Conservation (phyloP, 1,140 invertebrate species). For the Agrilus planipennis region DNA sequence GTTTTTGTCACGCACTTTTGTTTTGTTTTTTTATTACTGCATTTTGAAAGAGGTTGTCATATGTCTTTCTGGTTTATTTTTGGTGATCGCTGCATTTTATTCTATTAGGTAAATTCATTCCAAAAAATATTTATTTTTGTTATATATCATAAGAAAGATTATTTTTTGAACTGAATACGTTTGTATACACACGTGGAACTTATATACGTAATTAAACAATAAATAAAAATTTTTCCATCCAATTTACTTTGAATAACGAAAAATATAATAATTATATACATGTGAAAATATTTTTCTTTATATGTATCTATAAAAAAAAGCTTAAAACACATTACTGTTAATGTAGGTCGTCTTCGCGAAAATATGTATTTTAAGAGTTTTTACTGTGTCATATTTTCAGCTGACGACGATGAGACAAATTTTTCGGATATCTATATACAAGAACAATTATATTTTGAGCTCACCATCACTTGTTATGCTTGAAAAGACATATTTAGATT, state of each 20-base stretch:
- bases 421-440: background rate
- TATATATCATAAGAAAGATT: constrained; percentile 11
- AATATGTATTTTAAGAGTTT: constrained; percentile 3
- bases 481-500: constrained; percentile 9
- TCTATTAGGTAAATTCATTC: too few species aligned
- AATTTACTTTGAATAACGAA: constrained; percentile 14
- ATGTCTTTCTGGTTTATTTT: background rate
- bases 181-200: constrained; percentile 32
- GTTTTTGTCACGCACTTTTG: background rate
- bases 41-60: background rate
- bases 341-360: background rate
- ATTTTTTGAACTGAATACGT: constrained; percentile 4
- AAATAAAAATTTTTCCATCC: constrained; percentile 30
- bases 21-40: background rate
- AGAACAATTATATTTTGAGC: too few species aligned
- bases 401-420: background rate
- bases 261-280: constrained; percentile 13
- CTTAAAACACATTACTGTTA: background rate
- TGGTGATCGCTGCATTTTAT: constrained; percentile 10
- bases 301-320: constrained; percentile 1
- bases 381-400: constrained; percentile 5
- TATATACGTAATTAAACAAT: constrained; percentile 35
- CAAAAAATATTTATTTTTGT: too few species aligned
- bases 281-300: constrained; percentile 9
- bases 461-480: too few species aligned